These are phyloP conservation scores for Clarias pachynema DNA, from an alignment of 2,797 vertebrate genomes.

Conservation along the genomic window DNA sequence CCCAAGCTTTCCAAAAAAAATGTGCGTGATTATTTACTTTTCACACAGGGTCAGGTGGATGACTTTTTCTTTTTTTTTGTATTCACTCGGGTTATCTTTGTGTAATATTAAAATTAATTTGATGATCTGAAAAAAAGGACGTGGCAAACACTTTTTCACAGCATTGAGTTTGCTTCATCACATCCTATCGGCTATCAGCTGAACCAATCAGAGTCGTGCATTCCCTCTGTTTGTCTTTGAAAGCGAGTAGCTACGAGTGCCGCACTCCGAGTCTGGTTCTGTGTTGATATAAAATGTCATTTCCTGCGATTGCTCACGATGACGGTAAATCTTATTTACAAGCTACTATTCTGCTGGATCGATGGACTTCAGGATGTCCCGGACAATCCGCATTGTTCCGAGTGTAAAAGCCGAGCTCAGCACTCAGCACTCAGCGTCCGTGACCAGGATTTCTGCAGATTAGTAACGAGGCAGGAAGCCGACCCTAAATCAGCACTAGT, in stretches of 20 bases:
- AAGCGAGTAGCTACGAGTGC: too few species aligned
- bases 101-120: too few species aligned
- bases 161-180: not conserved
- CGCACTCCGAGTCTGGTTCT: not conserved
- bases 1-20: too few species aligned
- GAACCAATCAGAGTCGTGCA: not conserved
- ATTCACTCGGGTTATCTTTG: too few species aligned
- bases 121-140: too few species aligned
- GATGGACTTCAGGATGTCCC: not conserved
- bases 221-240: too few species aligned
- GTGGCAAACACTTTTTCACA: too few species aligned
- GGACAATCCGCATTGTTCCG: constrained; percentile 20
- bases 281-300: not conserved
- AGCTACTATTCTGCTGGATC: not conserved
- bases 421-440: constrained; percentile 19
- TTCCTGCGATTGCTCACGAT: not conserved
- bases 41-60: too few species aligned
- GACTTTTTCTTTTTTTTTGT: too few species aligned
- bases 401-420: not conserved
- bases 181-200: not conserved
- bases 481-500: not conserved
- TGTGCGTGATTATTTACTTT: too few species aligned
- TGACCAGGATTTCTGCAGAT: not conserved
- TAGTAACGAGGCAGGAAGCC: not conserved
- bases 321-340: not conserved